Conservation (phyloP, 2,888 invertebrate species). For the Ceriagrion tenellum region DNA sequence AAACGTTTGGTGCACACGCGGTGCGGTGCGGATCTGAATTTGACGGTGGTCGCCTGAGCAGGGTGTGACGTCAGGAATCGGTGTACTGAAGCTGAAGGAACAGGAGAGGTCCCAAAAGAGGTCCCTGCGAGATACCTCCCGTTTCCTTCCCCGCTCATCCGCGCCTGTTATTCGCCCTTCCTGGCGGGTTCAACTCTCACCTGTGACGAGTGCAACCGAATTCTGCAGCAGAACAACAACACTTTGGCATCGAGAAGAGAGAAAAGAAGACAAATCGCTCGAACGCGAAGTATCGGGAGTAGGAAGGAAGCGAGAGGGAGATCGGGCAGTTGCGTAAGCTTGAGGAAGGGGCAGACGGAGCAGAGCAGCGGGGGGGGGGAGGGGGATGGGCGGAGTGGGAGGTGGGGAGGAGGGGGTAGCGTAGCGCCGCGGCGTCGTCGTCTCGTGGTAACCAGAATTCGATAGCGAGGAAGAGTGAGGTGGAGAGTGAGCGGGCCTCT, state of each 20-base stretch:
- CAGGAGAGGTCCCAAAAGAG: too few relatives aligned
- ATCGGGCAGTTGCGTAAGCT: neutral
- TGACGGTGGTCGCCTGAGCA: too few relatives aligned
- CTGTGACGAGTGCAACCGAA: too few relatives aligned
- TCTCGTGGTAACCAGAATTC: slow-evolving; percentile 38
- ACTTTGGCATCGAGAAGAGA: neutral
- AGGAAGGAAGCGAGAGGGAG: neutral
- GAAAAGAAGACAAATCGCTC: neutral
- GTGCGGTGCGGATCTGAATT: neutral
- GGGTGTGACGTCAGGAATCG: too few relatives aligned
- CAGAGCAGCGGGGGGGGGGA: neutral
- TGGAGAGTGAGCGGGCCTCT: neutral
- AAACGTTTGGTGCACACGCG: neutral
- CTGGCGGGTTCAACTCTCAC: too few relatives aligned
- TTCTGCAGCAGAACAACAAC: too few relatives aligned
- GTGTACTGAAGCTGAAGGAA: too few relatives aligned
- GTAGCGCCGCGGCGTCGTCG: neutral
- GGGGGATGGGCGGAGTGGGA: neutral
- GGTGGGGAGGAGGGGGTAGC: neutral
- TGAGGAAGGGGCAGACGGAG: neutral
- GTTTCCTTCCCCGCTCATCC: too few relatives aligned
- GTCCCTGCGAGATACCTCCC: too few relatives aligned
- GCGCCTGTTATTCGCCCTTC: too few relatives aligned
- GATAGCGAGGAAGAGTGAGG: slow-evolving; percentile 21
- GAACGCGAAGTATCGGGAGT: neutral